phyloP scores from a whole-genome alignment of 2,888 invertebrate species.

The Acrocyrtus sp. region DNA sequence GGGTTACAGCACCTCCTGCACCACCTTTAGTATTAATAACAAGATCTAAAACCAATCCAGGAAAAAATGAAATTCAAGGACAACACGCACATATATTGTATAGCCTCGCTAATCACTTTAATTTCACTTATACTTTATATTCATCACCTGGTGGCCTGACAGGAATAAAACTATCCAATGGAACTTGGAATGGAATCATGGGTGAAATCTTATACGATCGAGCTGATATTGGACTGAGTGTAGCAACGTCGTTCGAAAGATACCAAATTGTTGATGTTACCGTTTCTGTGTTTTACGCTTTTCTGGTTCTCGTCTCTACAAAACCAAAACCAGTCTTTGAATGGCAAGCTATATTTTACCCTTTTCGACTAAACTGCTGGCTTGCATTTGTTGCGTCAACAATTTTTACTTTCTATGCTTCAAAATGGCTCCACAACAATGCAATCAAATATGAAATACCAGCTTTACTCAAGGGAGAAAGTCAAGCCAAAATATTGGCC shows the following conservation, averaged over 20 bases:
- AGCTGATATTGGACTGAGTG: conserved; percentile 59
- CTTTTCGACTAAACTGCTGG: conserved; percentile 55
- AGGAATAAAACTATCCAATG: conserved; percentile 52
- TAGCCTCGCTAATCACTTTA: conserved; percentile 45
- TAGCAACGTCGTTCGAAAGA: conserved; percentile 55
- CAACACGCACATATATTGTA: conserved; percentile 56
- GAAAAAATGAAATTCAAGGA: conserved; percentile 53
- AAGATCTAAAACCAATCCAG: conserved; percentile 35
- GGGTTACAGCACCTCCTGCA: conserved; percentile 56
- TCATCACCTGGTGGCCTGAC: conserved; percentile 55
- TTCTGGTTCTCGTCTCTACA: conserved; percentile 58
- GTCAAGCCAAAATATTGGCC: neutral
- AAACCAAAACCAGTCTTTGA: conserved; percentile 60
- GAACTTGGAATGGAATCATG: conserved; percentile 61
- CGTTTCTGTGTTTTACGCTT: conserved; percentile 56
- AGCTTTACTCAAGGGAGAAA: conserved; percentile 13
- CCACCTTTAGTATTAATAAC: conserved; percentile 56
- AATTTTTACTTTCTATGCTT: conserved; percentile 33
- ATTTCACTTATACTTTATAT: conserved; percentile 54
- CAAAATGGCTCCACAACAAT: conserved; percentile 54
- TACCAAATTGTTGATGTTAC: conserved; percentile 56
- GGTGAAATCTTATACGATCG: conserved; percentile 56
- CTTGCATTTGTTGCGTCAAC: conserved; percentile 45
- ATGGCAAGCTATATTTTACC: conserved; percentile 61
- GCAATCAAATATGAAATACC: conserved; percentile 37